Evolutionary conservation across 23 tunicate genomes (phyloP).

Genomic region (Styela plicata): DNA sequence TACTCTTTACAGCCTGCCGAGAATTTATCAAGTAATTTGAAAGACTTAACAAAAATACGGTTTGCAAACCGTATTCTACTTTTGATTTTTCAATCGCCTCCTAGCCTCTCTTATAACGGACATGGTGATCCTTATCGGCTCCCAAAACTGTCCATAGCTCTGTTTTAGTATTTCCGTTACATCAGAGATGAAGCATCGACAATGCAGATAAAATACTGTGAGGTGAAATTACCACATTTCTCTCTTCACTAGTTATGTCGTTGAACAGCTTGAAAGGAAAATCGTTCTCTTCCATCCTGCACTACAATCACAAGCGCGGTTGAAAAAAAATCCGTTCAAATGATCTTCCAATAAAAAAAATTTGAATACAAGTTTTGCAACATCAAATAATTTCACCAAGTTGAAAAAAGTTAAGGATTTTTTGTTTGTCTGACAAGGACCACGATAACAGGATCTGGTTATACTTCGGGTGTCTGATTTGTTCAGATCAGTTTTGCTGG

Average conservation of each 20-base stretch:
- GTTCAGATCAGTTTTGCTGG: no score
- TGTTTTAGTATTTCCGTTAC: conserved; percentile 30
- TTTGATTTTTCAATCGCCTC: not conserved
- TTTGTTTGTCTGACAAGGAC: no score
- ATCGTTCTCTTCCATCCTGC: no score
- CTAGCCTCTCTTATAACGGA: not conserved
- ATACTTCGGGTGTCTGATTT: no score
- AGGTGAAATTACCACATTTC: conserved; percentile 53
- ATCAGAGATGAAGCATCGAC: conserved; percentile 43
- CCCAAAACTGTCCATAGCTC: conserved; percentile 20
- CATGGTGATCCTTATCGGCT: no score
- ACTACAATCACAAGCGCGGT: no score
- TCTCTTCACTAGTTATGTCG: not conserved
- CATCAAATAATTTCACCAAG: no score
- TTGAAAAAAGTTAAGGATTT: no score
- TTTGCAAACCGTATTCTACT: not conserved
- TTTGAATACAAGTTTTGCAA: no score
- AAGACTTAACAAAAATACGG: conserved; percentile 44
- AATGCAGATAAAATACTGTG: conserved; percentile 45
- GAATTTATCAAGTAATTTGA: conserved; percentile 18
- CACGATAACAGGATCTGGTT: no score
- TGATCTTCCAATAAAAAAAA: no score
- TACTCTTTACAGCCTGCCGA: conserved; percentile 16
- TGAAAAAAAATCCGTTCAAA: no score
- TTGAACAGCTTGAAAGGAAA: conserved; percentile 16